A percentile compares a stretch with the other conserved stretches of the same genome.
Conservation (phyloP, 2,113 vertebrate genomes). For the Plecturocebus donacophilus region DNA sequence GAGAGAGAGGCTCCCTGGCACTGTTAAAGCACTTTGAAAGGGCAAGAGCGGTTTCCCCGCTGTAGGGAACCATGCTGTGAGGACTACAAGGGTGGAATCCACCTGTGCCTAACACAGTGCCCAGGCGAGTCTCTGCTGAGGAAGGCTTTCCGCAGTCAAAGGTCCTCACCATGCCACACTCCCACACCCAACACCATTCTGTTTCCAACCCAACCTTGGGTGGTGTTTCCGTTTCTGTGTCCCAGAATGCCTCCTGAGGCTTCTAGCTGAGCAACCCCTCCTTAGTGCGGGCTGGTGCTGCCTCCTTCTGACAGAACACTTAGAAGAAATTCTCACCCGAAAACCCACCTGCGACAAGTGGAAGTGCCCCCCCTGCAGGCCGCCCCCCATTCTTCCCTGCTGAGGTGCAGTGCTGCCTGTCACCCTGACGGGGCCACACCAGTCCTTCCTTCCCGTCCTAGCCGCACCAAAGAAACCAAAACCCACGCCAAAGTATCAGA, state of each 20-base stretch:
- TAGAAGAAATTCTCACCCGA: neutral
- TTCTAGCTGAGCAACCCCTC: neutral
- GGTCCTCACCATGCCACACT: no score
- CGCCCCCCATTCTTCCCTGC: neutral
- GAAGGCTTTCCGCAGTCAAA: neutral
- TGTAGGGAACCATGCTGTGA: neutral
- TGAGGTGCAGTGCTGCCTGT: neutral
- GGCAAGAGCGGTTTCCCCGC: neutral
- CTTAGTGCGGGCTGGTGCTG: neutral
- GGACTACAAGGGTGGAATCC: rapidly evolving
- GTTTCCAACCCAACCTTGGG: neutral
- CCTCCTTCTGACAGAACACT: neutral
- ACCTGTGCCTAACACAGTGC: neutral
- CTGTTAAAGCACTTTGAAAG: neutral
- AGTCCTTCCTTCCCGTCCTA: neutral
- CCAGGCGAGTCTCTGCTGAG: neutral
- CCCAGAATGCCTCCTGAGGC: neutral
- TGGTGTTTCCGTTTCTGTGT: neutral
- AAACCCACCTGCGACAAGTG: neutral
- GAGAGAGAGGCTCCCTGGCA: neutral
- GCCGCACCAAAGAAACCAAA: conserved; percentile 69
- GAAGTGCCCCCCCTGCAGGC: neutral
- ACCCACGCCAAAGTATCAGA: conserved; percentile 81
- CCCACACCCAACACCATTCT: no score
- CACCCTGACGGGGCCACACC: neutral